Conservation (phyloP, 2,888 invertebrate genomes). For the Nomada goodeniana region DNA sequence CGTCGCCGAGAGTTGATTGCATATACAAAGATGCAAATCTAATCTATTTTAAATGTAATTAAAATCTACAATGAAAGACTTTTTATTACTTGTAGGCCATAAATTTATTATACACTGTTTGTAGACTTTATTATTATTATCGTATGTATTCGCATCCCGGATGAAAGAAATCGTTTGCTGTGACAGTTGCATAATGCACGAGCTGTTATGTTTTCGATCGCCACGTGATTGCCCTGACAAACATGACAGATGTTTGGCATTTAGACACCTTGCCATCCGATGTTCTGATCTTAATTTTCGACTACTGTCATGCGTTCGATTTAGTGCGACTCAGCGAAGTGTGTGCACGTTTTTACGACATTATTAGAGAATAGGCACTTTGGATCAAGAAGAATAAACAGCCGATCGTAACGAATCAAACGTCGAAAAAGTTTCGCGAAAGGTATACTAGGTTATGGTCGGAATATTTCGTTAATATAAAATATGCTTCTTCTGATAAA, state of each 20-base stretch:
- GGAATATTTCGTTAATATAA: not conserved
- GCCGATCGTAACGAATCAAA: slow-evolving; percentile 81
- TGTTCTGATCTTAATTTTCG: slow-evolving; percentile 85
- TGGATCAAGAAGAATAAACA: slow-evolving; percentile 78
- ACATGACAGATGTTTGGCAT: slow-evolving; percentile 77
- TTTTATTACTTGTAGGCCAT: not conserved
- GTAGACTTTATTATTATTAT: not conserved
- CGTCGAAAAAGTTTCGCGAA: slow-evolving; percentile 75
- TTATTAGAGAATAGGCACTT: slow-evolving; percentile 84
- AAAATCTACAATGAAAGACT: not conserved
- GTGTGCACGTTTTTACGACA: slow-evolving; percentile 84
- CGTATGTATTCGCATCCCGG: not conserved
- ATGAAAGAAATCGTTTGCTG: not conserved
- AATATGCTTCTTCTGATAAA: not conserved
- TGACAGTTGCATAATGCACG: slow-evolving; percentile 9
- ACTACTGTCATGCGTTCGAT: slow-evolving; percentile 85
- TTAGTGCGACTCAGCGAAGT: slow-evolving; percentile 85
- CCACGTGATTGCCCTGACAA: slow-evolving; percentile 57
- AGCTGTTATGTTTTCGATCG: slow-evolving; percentile 7
- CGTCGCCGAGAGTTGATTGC: slow-evolving; percentile 50
- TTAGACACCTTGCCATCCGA: slow-evolving; percentile 84
- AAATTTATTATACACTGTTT: not conserved
- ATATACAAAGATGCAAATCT: not conserved
- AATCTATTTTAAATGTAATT: slow-evolving; percentile 8
- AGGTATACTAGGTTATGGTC: slow-evolving; percentile 75